A percentile compares a stretch with the other conserved stretches of the same genome.
Conservation (phyloP, 53 echinoderm and acorn worm genomes). For the Mesocentrotus franciscanus region DNA sequence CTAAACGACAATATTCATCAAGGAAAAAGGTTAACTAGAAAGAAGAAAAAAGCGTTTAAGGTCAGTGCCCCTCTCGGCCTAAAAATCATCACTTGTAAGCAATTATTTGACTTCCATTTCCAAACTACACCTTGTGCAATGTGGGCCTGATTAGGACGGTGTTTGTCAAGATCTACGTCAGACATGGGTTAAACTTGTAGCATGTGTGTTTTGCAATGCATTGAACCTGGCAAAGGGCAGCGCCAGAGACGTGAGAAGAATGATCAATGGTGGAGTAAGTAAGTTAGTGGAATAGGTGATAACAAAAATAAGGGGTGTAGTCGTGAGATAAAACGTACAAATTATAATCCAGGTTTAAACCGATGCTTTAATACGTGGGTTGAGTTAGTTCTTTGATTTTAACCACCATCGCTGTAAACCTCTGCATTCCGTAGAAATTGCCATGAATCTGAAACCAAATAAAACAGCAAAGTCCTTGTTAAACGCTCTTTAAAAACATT, state of each 20-base stretch:
- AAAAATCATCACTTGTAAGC: constrained; percentile 56
- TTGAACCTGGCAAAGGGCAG: constrained; percentile 1
- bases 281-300: too few relatives aligned
- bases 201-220: constrained; percentile 21
- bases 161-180: constrained; percentile 21
- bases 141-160: constrained; percentile 32
- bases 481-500: not conserved
- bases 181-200: not conserved
- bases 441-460: not conserved
- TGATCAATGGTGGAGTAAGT: not conserved
- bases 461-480: too few relatives aligned
- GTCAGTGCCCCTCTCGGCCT: constrained; percentile 44
- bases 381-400: not conserved
- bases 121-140: constrained; percentile 58
- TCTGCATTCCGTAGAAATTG: not conserved
- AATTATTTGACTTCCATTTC: constrained; percentile 64
- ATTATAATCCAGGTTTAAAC: too few relatives aligned
- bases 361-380: not conserved
- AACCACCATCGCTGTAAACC: not conserved
- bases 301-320: too few relatives aligned
- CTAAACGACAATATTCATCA: not conserved
- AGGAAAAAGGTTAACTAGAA: not conserved
- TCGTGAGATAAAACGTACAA: too few relatives aligned
- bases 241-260: not conserved
- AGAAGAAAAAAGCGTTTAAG: not conserved